Evolutionary conservation across 2,797 vertebrate species (phyloP).

Genomic region (Epinephelus awoara): DNA sequence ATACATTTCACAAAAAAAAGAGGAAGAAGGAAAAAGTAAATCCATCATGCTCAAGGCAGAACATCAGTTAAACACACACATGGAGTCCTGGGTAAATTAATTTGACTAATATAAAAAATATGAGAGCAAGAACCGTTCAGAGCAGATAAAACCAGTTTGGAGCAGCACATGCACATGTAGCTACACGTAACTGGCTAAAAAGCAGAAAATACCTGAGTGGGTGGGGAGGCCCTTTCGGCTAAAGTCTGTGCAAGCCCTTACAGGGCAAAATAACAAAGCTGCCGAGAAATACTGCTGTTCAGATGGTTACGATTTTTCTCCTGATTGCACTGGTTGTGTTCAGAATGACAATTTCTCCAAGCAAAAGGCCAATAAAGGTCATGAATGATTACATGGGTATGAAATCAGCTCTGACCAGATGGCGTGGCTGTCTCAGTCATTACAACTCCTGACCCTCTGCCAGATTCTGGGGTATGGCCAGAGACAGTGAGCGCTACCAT

Average conservation of each 20-base stretch:
- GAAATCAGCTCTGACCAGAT: constrained; percentile 71
- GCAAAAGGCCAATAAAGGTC: constrained; percentile 71
- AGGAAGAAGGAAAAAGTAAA: constrained; percentile 7
- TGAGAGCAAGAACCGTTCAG: constrained; percentile 9
- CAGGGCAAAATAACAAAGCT: constrained; percentile 24
- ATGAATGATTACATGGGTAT: constrained; percentile 65
- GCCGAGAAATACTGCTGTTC: constrained; percentile 7
- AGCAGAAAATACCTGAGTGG: constrained; percentile 16
- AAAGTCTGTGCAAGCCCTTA: constrained; percentile 22
- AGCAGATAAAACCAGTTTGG: constrained; percentile 28
- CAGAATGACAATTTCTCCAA: constrained; percentile 49
- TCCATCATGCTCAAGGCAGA: constrained; percentile 33
- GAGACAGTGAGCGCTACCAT: constrained; percentile 24
- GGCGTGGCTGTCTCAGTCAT: constrained; percentile 56
- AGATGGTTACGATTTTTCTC: constrained; percentile 25
- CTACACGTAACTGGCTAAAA: constrained; percentile 20
- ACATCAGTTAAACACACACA: constrained; percentile 45
- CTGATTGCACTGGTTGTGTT: constrained; percentile 24
- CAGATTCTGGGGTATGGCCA: constrained; percentile 38
- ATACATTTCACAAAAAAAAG: constrained; percentile 22
- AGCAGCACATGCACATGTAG: constrained; percentile 18
- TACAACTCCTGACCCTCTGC: constrained; percentile 58
- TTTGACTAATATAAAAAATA: constrained; percentile 11
- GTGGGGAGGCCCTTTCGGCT: neutral
- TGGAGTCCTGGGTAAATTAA: constrained; percentile 27